Evolutionary conservation across 2,797 vertebrate genomes (phyloP), one percentile per base, ranked within the genome.

Genomic region (Echiichthys vipera): DNA sequence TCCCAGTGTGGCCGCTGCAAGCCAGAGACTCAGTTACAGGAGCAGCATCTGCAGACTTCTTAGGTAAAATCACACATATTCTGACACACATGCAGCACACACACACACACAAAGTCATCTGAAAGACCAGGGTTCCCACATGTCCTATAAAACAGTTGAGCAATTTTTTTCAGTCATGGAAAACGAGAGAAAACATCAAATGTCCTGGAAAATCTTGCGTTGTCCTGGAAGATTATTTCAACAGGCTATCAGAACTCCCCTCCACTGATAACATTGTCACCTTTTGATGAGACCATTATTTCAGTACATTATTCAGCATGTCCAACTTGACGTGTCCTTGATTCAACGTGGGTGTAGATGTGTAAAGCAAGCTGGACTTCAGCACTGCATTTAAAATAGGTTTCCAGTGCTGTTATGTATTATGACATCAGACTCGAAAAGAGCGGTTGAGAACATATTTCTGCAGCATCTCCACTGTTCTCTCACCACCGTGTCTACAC

Each of bases 1-100:
- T 71, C 98, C 98, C 71, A 99, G 98, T 0, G 96, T 99, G 67
- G 98, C 98, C 13, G 98, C 98, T 0, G 98, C 98, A 0, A 98
- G 97, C 85, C 97, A 98, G 75, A 93, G 98, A 14, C 96, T 99
- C 62, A 96, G 96, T 82, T 99, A 99, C 86, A 94, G 96, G 77
- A 97, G 92, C 90, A 98, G 97, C 88, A 97, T 99, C 88, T 96
- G 96, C 92, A 95, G 95, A 71, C 93, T 99, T 18, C 92, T 99
- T 47, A 97, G 98, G 98, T 99, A 94, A 73, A 70, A 14, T 4
- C 49, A 42, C 27, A 25, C 14, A 54, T 43, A 30, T 30, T 63
- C 56, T 37, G 13, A 54, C 13, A 29, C 46, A 47, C 56, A 65
- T 18, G 8, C 15, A 39, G 20, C 18, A 14, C 25, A 37, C 20